Base-by-base conservation (phyloP, 1,140 invertebrate genomes). In the Holotrichia oblita region DNA sequence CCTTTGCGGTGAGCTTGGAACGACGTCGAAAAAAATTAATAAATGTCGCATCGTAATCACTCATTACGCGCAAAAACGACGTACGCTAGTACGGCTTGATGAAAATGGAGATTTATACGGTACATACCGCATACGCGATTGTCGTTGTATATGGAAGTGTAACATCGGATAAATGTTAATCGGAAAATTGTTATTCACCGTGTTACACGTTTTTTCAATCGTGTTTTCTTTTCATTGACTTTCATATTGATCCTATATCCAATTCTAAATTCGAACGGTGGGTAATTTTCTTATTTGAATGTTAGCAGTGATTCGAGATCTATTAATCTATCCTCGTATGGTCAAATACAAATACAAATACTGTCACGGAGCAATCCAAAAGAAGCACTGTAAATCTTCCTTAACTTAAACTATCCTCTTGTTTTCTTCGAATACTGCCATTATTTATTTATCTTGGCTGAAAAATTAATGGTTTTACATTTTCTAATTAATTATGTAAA, bases 91-190 rank as follows among this genome's bases (percentile, higher is more conserved):
- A 24, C 59, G 17, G 77, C 34, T 74, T 27, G 44, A 77, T 79
- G 69, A 79, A 79, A 81, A 78, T 81, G 78, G 64, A 79, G 78
- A 81, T 81, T 79, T 79, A 78, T 79, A 61, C 78, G 40, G 41
- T 48, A 81, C 79, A 77, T 81, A 81, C 79, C 77, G 78, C 75
- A 42, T 55, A 55, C 80, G 77, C 78, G 64, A 79, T 81, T 81
- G 77, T 76, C 74, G 42, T 73, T 80, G 74, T 78, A 59, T 73
- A 69, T 78, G 55, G 76, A 80, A 78, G 79, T 80, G 73, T 77
- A 80, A 80, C 73, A 78, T 64, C 61, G 61, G 17, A 64, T 64
- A 64, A 64, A 64, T 64, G 61, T 64, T 64, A 64, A 64, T 64
- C 17, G 61, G 61, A 27, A 64, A 64, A 64, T 64, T 64, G 61